phyloP scores from a whole-genome alignment of 1,140 invertebrate species.

The Panagrolaimus sp. region DNA sequence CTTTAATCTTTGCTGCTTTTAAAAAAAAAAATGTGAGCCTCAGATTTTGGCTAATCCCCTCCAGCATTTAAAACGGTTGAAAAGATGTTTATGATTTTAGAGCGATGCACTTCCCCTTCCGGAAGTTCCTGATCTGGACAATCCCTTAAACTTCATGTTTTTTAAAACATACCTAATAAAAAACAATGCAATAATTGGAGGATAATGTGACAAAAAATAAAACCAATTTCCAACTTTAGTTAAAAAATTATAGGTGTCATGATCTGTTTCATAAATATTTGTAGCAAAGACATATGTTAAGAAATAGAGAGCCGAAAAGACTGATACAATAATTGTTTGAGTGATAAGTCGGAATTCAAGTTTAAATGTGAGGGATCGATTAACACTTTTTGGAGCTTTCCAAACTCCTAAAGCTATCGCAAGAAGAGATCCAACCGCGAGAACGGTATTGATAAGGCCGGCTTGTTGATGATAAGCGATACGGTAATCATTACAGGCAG shows the following conservation, averaged over 20 bases:
- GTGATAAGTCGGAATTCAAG: background rate
- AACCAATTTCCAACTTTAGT: background rate
- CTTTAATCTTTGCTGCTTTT: no score
- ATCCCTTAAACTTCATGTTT: no score
- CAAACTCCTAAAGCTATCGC: background rate
- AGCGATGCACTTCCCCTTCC: no score
- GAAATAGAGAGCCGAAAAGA: background rate
- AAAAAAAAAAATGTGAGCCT: no score
- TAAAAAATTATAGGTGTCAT: background rate
- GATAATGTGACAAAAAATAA: conserved; percentile 10
- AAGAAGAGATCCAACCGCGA: background rate
- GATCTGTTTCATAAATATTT: background rate
- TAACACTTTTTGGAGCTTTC: conserved; percentile 1
- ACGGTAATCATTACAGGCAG: background rate
- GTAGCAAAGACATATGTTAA: background rate
- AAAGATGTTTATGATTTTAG: no score
- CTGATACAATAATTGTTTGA: background rate
- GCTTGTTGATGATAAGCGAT: background rate
- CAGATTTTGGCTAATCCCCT: no score
- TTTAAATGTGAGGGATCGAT: background rate
- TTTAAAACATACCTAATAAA: conserved; percentile 9
- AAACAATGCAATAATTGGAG: background rate
- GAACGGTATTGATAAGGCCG: background rate
- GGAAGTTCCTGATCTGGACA: no score
- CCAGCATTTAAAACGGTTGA: no score